Conservation (phyloP, 1,140 invertebrate genomes). For the Pseudomyrmex gracilis region DNA sequence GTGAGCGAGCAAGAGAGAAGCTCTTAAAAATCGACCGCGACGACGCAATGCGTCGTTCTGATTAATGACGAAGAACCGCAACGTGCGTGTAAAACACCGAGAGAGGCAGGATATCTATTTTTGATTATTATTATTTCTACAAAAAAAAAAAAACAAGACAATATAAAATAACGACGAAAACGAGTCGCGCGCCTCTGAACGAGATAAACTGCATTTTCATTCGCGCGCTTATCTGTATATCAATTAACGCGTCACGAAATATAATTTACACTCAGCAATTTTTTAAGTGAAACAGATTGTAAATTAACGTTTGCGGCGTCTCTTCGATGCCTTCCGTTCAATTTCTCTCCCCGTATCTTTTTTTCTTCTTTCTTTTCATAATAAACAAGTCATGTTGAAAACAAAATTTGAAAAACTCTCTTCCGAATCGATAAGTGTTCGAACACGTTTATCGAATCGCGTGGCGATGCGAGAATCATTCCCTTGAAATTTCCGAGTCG, state of each 20-base stretch:
- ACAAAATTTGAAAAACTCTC: too few relatives aligned
- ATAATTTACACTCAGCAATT: constrained; percentile 5
- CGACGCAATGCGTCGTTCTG: not conserved
- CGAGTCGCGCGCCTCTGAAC: not conserved
- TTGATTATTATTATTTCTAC: constrained; percentile 8
- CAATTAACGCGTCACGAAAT: constrained; percentile 6
- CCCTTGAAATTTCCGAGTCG: not conserved
- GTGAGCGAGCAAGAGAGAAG: not conserved
- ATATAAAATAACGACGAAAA: constrained; percentile 14
- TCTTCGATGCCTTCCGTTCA: too few relatives aligned
- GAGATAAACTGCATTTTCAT: constrained; percentile 14
- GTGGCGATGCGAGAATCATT: not conserved
- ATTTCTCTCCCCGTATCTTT: too few relatives aligned
- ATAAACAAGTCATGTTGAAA: too few relatives aligned
- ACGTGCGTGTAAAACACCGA: constrained; percentile 10
- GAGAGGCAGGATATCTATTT: not conserved
- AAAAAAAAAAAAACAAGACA: not conserved
- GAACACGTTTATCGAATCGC: not conserved
- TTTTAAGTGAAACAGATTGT: not conserved
- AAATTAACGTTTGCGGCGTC: not conserved
- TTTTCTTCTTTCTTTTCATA: not conserved
- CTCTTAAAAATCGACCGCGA: constrained; percentile 5
- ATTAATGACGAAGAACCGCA: constrained; percentile 32
- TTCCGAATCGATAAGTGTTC: too few relatives aligned
- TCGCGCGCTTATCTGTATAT: constrained; percentile 24